A percentile compares a stretch with the other conserved stretches of the same genome.
phyloP scores from a whole-genome alignment of 2,113 vertebrate species.

The Fregata magnificens region DNA sequence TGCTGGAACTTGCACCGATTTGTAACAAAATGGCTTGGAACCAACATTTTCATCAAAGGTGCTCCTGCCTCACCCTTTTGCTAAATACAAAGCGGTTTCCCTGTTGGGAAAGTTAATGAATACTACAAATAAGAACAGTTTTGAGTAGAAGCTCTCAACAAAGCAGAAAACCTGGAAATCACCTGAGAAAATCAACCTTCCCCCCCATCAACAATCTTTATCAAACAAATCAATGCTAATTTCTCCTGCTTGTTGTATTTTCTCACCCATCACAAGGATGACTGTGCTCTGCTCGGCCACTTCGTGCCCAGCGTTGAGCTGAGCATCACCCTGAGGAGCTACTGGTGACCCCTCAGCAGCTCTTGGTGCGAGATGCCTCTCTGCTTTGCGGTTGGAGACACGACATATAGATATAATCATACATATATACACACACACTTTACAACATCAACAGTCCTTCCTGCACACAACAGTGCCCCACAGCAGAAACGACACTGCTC shows the following conservation, averaged over 20 bases:
- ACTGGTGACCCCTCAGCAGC: not conserved
- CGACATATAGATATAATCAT: not conserved
- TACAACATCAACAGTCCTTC: not conserved
- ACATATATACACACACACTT: not conserved
- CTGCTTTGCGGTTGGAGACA: accelerated
- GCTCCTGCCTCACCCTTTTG: slow-evolving; percentile 6
- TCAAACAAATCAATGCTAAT: not conserved
- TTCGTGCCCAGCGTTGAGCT: not conserved
- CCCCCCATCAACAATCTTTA: not conserved
- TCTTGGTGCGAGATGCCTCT: not conserved
- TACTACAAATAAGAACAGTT: not conserved
- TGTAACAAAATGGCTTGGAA: not conserved
- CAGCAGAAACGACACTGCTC: not conserved
- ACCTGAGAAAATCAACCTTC: not conserved
- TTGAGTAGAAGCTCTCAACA: not conserved
- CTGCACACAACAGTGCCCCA: not conserved
- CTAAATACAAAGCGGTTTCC: not conserved
- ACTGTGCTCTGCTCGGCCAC: not conserved
- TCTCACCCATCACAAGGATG: not conserved
- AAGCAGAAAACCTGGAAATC: not conserved
- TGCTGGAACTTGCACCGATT: not conserved
- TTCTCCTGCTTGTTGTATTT: not conserved
- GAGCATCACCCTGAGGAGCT: not conserved
- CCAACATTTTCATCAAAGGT: slow-evolving; percentile 11
- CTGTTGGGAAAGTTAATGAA: not conserved